Evolutionary conservation across 2,888 invertebrate species (phyloP), one percentile per base, ranked within the genome.

Genomic region (Synergus itoensis): DNA sequence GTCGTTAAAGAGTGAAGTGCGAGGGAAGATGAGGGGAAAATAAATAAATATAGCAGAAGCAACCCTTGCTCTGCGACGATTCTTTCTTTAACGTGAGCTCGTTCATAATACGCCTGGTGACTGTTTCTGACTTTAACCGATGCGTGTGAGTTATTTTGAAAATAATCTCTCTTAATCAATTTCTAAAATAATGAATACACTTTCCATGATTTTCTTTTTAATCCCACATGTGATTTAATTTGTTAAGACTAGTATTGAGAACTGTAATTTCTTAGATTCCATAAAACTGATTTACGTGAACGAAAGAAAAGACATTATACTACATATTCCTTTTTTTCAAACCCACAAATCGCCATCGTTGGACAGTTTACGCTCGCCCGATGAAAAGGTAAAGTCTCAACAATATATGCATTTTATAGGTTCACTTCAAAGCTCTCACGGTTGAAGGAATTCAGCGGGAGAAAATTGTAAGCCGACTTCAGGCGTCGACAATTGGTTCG

Each of bases 41-140:
- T 89, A 89, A 88, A 90, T 89, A 89, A 89, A 88, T 89, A 89
- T 84, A 86, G 85, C 86, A 75, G 81, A 65, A 82, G 86, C 85
- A 87, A 86, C 84, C 83, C 87, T 87, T 83, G 84, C 82, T 81
- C 86, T 67, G 83, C 82, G 84, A 80, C 78, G 77, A 83, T 85
- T 79, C 84, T 84, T 88, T 82, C 87, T 78, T 81, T 84, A 87
- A 86, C 81, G 83, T 80, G 81, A 84, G 86, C 87, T 90, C 90
- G 89, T 90, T 86, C 89, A 90, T 90, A 90, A 90, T 89, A 86
- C 85, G 79, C 83, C 84, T 83, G 79, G 87, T 85, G 84, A 86
- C 90, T 90, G 90, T 83, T 80, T 82, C 69, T 90, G 90, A 90
- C 90, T 90, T 88, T 88, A 87, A 86, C 88, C 86, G 73, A 57